Evolutionary conservation across 1,140 invertebrate genomes (phyloP), one percentile per base, ranked within the genome.

Genomic region (Ceratina calcarata): DNA sequence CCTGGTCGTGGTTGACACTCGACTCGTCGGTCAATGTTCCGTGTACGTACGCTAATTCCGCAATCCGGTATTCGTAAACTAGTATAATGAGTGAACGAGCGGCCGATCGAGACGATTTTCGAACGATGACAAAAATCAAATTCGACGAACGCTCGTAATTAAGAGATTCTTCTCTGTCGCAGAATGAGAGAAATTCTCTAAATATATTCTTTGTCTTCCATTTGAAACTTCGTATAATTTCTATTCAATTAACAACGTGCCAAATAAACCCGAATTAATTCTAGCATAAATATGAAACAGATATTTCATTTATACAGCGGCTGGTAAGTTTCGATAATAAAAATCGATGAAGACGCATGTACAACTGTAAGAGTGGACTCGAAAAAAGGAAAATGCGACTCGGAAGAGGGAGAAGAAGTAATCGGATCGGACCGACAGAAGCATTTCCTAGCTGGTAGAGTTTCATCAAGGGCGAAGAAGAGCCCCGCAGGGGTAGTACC

Each of bases 401-500:
- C 3, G 37, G 37, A 45, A 45, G 37, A 6, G 2, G 37, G 7
- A 45, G 13, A 4, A 13, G 60, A 53, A 16, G 15, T n/a, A 84
- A 80, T 6, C n/a, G 13, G 53, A 20, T 49, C 60, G 55, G 68
- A 78, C 82, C 65, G 69, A 22, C 24, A 32, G 8, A 7, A 57
- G 27, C 62, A 66, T 57, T 68, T 71, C n/a, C 18, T 18, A 16
- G 16, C 49, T 45, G 37, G 37, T 10, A 10, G 37, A n/a, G n/a
- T 62, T 68, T 45, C 68, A 53, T 24, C 16, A 53, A 37, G 15
- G 15, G 1, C 64, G 68, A 55, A 15, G 72, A 78, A 69, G 72
- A 76, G 20, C 62, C 78, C 49, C 53, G 77, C 51, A 79, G 53
- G 32, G 72, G 61, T 68, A 60, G 76, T 45, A 65, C 60, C 65